Evolutionary conservation across 2,797 vertebrate species (phyloP).

Genomic region (Arrhamphus sclerolepis): DNA sequence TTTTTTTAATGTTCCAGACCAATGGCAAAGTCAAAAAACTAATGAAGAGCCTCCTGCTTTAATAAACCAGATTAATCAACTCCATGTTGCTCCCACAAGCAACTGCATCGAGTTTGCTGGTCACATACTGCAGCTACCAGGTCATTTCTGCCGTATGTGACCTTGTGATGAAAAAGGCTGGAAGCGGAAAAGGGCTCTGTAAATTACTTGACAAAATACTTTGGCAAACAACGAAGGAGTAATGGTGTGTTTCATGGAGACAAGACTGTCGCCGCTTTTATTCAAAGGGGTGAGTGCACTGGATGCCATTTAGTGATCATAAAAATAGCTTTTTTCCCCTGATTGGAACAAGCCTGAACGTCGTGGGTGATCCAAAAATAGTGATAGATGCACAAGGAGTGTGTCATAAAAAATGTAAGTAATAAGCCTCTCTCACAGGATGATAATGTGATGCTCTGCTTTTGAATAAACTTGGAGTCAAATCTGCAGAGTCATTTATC

Average conservation of each 20-base stretch:
- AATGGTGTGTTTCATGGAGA: constrained; percentile 70
- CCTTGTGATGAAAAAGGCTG: constrained; percentile 59
- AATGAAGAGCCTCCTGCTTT: constrained; percentile 10
- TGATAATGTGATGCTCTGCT: too few species aligned
- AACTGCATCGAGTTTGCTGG: not conserved
- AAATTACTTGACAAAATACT: constrained; percentile 63
- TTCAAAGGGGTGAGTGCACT: constrained; percentile 58
- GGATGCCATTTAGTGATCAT: constrained; percentile 59
- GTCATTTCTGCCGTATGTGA: constrained; percentile 44
- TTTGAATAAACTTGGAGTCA: not conserved
- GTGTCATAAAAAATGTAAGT: not conserved
- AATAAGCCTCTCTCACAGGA: not conserved
- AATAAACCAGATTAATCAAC: constrained; percentile 37
- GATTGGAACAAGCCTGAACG: constrained; percentile 20
- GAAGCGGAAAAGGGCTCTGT: constrained; percentile 41
- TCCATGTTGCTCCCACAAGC: constrained; percentile 10
- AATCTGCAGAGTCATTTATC: constrained; percentile 8
- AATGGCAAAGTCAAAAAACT: constrained; percentile 17
- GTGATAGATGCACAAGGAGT: not conserved
- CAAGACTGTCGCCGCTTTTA: constrained; percentile 57
- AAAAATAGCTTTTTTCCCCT: constrained; percentile 66
- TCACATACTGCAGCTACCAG: constrained; percentile 7
- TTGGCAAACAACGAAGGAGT: constrained; percentile 66
- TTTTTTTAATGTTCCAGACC: constrained; percentile 36
- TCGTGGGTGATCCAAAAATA: constrained; percentile 2